phyloP scores from a whole-genome alignment of 2,888 invertebrate genomes.

The Rotaria macrura region DNA sequence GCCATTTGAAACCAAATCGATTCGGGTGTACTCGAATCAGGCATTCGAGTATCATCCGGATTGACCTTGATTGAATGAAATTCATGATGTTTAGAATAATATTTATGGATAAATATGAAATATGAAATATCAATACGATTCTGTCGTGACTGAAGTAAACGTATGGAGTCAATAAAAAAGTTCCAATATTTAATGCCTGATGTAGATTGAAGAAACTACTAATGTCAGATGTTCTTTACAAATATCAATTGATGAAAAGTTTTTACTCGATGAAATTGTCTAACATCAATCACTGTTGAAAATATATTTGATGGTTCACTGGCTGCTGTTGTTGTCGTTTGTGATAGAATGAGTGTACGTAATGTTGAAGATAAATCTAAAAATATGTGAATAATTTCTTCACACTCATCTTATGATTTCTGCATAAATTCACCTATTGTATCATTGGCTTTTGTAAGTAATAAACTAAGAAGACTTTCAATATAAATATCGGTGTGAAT shows the following conservation, averaged over 20 bases:
- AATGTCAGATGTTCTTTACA: neutral
- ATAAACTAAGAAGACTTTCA: conserved; percentile 2
- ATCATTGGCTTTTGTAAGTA: neutral
- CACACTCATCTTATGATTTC: neutral
- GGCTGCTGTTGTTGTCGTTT: no score
- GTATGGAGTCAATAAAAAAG: neutral
- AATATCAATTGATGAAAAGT: neutral
- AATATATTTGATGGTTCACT: neutral
- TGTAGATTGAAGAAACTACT: neutral
- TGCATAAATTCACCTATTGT: neutral
- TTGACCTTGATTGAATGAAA: neutral
- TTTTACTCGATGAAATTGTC: neutral
- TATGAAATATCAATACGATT: conserved; percentile 3
- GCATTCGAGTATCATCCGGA: neutral
- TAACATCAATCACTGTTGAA: neutral
- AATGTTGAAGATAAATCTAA: neutral
- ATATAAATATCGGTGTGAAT: neutral
- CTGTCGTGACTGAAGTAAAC: neutral
- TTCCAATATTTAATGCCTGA: neutral
- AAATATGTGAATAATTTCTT: neutral
- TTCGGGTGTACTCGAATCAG: neutral
- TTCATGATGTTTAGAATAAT: neutral
- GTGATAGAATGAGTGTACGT: neutral
- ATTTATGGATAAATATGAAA: neutral
- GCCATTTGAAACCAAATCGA: neutral